A percentile compares a stretch with the other conserved stretches of the same genome.
Evolutionary conservation across 2,113 vertebrate species (phyloP).

Genomic region (Microtus montanus): DNA sequence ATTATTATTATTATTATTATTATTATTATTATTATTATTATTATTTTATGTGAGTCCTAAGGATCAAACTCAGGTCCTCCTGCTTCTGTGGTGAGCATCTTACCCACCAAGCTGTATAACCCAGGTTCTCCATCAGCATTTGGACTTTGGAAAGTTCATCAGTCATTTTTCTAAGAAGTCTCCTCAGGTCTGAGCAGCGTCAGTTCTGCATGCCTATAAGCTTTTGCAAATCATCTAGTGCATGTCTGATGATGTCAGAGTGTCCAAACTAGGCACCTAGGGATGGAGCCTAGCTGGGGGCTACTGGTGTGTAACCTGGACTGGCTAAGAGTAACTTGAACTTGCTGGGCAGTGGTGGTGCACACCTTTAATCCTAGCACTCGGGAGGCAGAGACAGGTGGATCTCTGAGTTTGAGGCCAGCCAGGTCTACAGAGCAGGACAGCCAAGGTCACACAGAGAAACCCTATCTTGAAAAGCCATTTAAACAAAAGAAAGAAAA

Average conservation of each 20-base stretch:
- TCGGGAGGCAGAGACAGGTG: too few species aligned
- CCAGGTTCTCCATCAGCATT: not conserved
- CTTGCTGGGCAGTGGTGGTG: too few species aligned
- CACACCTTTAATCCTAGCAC: too few species aligned
- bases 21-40: too few species aligned
- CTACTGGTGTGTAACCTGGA: not conserved
- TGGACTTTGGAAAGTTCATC: not conserved
- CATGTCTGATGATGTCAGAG: accelerated
- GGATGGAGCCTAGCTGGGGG: not conserved
- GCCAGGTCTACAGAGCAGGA: too few species aligned
- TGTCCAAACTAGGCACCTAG: not conserved
- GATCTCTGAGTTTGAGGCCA: too few species aligned
- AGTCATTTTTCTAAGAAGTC: not conserved
- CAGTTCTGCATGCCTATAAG: accelerated
- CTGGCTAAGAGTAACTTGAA: not conserved
- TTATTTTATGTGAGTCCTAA: too few species aligned
- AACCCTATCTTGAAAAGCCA: too few species aligned
- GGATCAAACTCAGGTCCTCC: not conserved
- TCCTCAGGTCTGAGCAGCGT: not conserved
- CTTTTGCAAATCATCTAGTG: not conserved
- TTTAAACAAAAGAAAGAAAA: too few species aligned
- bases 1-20: too few species aligned
- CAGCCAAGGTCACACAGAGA: too few species aligned
- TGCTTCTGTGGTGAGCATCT: not conserved
- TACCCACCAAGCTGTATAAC: not conserved